Conservation (phyloP, 2,797 vertebrate genomes). For the Propithecus perrieri region DNA sequence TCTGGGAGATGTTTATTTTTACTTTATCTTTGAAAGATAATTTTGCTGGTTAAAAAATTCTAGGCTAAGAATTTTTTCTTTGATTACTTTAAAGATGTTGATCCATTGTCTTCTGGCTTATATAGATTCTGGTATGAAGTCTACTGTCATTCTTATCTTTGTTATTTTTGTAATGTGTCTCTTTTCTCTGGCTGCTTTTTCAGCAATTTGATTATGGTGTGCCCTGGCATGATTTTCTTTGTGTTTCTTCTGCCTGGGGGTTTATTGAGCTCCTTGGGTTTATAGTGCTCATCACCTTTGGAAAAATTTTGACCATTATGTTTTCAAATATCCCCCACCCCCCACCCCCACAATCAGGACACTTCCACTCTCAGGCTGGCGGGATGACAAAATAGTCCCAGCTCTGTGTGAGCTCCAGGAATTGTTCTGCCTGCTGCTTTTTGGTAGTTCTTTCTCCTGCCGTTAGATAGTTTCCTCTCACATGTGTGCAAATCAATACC, state of each 20-base stretch:
- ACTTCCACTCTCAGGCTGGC: not conserved
- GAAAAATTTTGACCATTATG: not conserved
- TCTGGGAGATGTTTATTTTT: not conserved
- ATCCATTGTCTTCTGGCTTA: not conserved
- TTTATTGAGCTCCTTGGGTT: not conserved
- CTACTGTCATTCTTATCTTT: not conserved
- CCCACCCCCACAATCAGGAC: not conserved
- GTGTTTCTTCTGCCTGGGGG: not conserved
- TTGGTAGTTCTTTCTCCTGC: not conserved
- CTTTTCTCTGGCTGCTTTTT: not conserved
- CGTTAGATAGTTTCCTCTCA: not conserved
- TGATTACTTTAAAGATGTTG: not conserved
- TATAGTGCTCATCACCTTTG: not conserved
- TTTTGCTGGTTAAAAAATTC: conserved; percentile 18
- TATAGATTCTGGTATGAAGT: not conserved
- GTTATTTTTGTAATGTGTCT: not conserved
- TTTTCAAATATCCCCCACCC: not conserved
- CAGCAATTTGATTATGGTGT: not conserved
- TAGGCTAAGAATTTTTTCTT: not conserved
- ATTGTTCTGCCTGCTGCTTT: not conserved
- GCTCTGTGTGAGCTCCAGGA: not conserved
- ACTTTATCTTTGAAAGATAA: not conserved
- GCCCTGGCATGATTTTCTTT: not conserved
- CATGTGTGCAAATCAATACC: not conserved
- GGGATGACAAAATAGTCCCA: not conserved